These are phyloP conservation scores for Thamnaconus septentrionalis DNA, from an alignment of 2,113 vertebrate genomes.

Conservation along the genomic window DNA sequence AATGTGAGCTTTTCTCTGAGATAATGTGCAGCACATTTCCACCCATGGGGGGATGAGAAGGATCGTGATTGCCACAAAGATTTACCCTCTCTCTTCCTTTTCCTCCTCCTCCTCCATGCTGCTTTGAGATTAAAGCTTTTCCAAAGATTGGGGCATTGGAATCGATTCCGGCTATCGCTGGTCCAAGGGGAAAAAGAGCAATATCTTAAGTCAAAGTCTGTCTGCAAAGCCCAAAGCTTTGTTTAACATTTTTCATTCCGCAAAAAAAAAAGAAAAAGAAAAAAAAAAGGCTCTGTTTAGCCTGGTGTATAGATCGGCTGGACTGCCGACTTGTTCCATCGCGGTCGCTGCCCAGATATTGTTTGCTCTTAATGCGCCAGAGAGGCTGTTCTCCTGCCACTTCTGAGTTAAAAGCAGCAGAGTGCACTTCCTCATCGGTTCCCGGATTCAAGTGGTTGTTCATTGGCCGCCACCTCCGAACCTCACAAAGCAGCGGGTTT, in stretches of 20 bases:
- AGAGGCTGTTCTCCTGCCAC: neutral
- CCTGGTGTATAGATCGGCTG: no score
- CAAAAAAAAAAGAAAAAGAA: no score
- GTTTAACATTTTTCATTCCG: neutral
- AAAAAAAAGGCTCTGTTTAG: no score
- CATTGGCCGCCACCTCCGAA: no score
- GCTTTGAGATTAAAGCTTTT: slow-evolving; percentile 47
- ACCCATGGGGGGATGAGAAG: slow-evolving; percentile 21
- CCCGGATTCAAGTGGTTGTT: no score
- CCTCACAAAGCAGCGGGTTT: no score
- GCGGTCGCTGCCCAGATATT: neutral
- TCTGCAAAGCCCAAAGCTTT: neutral
- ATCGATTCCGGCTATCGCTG: slow-evolving; percentile 40
- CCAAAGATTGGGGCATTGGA: slow-evolving; percentile 35
- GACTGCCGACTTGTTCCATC: neutral
- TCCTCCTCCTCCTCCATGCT: neutral
- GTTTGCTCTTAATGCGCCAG: neutral
- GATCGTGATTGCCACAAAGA: slow-evolving; percentile 23
- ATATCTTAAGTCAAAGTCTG: slow-evolving; percentile 15
- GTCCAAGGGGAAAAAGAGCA: slow-evolving; percentile 11
- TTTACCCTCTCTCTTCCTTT: neutral
- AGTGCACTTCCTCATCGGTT: slow-evolving; percentile 3
- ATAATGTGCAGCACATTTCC: slow-evolving; percentile 34
- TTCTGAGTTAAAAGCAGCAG: neutral
- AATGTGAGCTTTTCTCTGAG: slow-evolving; percentile 44